phyloP scores from a whole-genome alignment of 2,888 invertebrate species.

The Eucriotettix oculatus region DNA sequence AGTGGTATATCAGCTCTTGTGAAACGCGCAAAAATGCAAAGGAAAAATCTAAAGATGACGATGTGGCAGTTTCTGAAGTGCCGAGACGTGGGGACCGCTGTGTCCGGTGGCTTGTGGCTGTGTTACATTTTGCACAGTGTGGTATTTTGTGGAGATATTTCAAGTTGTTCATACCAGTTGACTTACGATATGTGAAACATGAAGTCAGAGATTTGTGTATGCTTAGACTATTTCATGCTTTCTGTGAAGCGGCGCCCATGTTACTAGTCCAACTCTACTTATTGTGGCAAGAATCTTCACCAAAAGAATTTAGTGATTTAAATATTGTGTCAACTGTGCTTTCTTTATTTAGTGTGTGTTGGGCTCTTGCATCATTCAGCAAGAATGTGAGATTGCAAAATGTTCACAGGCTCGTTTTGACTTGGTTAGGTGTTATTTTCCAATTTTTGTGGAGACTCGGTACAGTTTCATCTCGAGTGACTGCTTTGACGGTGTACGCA shows the following conservation, averaged over 20 bases:
- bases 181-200: conserved; percentile 63
- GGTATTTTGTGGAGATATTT: conserved; percentile 50
- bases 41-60: conserved; percentile 13
- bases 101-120: conserved; percentile 50
- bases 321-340: conserved; percentile 66
- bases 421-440: conserved; percentile 65
- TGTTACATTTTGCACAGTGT: conserved; percentile 25
- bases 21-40: conserved; percentile 11
- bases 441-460: conserved; percentile 62
- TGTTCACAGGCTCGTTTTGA: conserved; percentile 65
- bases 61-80: conserved; percentile 4
- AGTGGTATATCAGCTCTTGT: conserved; percentile 46
- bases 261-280: conserved; percentile 65
- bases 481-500: conserved; percentile 72
- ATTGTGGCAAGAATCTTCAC: conserved; percentile 31
- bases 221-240: conserved; percentile 69
- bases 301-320: conserved; percentile 47
- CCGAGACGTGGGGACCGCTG: conserved; percentile 5
- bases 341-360: conserved; percentile 72
- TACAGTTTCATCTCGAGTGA: conserved; percentile 64
- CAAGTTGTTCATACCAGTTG: conserved; percentile 66
- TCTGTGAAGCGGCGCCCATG: conserved; percentile 80
- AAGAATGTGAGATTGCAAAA: conserved; percentile 70
- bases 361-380: conserved; percentile 81
- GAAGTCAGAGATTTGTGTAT: conserved; percentile 55